Base-by-base conservation (phyloP, 2,888 invertebrate genomes). In the Euphydryas editha region DNA sequence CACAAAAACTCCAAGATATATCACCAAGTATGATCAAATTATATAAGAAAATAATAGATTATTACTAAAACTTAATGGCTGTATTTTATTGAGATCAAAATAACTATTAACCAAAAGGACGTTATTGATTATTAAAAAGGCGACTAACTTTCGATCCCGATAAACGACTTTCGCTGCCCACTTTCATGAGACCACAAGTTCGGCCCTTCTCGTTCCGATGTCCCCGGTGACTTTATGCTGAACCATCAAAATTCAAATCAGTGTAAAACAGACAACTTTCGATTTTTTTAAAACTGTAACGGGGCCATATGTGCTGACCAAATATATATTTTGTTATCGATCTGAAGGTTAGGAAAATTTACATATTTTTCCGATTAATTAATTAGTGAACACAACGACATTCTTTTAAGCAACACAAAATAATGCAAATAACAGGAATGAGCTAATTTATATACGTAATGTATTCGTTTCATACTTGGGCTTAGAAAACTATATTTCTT, bases 141-240 rank as follows among this genome's bases (percentile, higher is more conserved):
- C 59, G 47, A 67, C 59, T 59, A 58, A 69, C 71, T 72, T 71
- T 72, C 73, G 61, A 74, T 73, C 73, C 74, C 70, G 73, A 73
- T 72, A 75, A 72, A 73, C 75, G 75, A 76, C 76, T 76, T 76
- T 76, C 76, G 70, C 75, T 73, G 62, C 30, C 61, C 71, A 73
- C 73, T 73, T 74, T 71, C 75, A 64, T 73, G 74, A 64, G 63
- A 65, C 69, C 67, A 60, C 65, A 63, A 61, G 55, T 66, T 66
- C 47, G 69, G 69, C 69, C 67, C 71, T 68, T 65, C 59, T 46
- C 30, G 8, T 20, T 57, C 39, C 37, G 18, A 49, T 8, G 58
- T 59, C 30, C 57, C 58, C 20, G 44, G 54, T 62, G 54, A 62
- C 62, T 39, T 57, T 59, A 55, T 47, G 59, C 17, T 59, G 62